Percentiles rank a stretch among this genome's conserved stretches.
These are phyloP conservation scores for Marmota flaviventris DNA, from an alignment of 2,113 vertebrate genomes.

Conservation along the genomic window DNA sequence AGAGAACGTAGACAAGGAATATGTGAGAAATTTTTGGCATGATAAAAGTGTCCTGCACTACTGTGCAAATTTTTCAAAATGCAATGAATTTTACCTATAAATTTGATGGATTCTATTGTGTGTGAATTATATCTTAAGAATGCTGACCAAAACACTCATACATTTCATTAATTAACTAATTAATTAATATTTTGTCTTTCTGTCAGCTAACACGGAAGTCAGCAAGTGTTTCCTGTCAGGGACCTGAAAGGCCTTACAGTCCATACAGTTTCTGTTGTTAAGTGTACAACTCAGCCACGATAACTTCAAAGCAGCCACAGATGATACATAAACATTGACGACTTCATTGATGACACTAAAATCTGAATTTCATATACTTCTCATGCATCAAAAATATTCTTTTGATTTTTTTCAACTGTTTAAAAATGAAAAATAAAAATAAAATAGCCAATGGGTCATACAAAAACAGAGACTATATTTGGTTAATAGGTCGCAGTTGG, in stretches of 20 bases:
- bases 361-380: neutral
- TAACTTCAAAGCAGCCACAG: neutral
- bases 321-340: neutral
- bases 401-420: neutral
- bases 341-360: neutral
- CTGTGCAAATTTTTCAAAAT: neutral
- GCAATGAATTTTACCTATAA: neutral
- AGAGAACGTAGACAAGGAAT: neutral
- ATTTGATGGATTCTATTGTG: neutral
- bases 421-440: neutral
- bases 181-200: neutral
- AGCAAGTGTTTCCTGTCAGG: neutral
- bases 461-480: neutral
- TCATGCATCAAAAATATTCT: neutral
- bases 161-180: neutral
- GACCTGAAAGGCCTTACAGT: neutral
- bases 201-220: neutral
- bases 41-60: neutral
- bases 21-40: neutral
- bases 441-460: neutral
- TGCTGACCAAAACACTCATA: neutral
- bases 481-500: neutral
- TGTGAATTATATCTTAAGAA: neutral
- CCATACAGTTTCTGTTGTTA: rapidly evolving
- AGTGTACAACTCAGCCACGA: neutral